Conservation (phyloP, 2,888 invertebrate species). For the Alcis repandata region DNA sequence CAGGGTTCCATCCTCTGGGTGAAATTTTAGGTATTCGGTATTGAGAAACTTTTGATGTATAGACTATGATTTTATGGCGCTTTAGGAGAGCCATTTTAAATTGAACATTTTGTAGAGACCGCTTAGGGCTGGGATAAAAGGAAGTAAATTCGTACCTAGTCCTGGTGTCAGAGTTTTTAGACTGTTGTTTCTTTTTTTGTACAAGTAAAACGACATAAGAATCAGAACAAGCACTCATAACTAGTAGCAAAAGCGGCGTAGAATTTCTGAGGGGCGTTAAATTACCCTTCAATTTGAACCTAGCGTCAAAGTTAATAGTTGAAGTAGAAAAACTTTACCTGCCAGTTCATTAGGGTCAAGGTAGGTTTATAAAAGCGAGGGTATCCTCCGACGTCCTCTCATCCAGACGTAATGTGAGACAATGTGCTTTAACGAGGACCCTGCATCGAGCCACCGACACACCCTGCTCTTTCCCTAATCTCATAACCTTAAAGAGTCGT, state of each 20-base stretch:
- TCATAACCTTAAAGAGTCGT: constrained; percentile 57
- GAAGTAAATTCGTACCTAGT: too few relatives aligned
- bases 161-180: too few relatives aligned
- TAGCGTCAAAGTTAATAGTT: constrained; percentile 1
- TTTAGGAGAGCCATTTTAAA: constrained; percentile 7
- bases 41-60: constrained; percentile 34
- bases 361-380: constrained; percentile 31
- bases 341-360: constrained; percentile 20
- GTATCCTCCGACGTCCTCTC: constrained; percentile 43
- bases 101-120: not conserved
- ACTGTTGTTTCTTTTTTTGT: too few relatives aligned
- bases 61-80: constrained; percentile 29
- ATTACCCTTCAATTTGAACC: too few relatives aligned
- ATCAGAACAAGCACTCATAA: too few relatives aligned
- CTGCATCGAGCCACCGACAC: constrained; percentile 39
- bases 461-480: constrained; percentile 51
- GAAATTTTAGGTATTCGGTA: constrained; percentile 34
- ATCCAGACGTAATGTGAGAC: constrained; percentile 57
- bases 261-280: too few relatives aligned
- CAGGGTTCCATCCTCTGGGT: constrained; percentile 18
- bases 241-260: too few relatives aligned
- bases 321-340: constrained; percentile 14
- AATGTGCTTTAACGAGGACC: constrained; percentile 58
- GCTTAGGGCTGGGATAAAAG: not conserved
- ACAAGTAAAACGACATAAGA: too few relatives aligned